phyloP scores from a whole-genome alignment of 2,888 invertebrate genomes.

The Atherix ibis region DNA sequence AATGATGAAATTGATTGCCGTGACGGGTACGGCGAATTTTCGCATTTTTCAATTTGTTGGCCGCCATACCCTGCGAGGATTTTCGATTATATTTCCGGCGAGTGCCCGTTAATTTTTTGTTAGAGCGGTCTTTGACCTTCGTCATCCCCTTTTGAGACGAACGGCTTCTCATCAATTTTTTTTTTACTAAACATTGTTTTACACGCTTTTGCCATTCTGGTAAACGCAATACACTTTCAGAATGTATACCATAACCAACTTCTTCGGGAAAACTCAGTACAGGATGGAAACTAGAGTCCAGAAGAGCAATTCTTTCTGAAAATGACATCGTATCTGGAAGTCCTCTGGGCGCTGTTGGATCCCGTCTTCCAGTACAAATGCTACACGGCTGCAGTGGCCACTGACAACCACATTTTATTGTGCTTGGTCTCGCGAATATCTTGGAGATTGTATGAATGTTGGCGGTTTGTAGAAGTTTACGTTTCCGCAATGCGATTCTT shows the following conservation, averaged over 20 bases:
- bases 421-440: slow-evolving; percentile 62
- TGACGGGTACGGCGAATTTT: slow-evolving; percentile 12
- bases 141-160: slow-evolving; percentile 27
- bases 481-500: slow-evolving; percentile 48
- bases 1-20: no score
- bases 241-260: slow-evolving; percentile 43
- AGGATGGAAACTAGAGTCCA: slow-evolving; percentile 73
- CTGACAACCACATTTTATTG: slow-evolving; percentile 58
- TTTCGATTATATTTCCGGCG: slow-evolving; percentile 13
- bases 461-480: slow-evolving; percentile 57
- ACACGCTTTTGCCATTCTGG: slow-evolving; percentile 58
- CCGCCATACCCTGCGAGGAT: slow-evolving; percentile 15
- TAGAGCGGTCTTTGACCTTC: slow-evolving; percentile 22
- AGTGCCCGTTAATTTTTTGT: slow-evolving; percentile 8
- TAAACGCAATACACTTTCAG: slow-evolving; percentile 56
- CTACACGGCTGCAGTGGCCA: slow-evolving; percentile 54
- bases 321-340: slow-evolving; percentile 47
- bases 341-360: slow-evolving; percentile 47
- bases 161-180: slow-evolving; percentile 39
- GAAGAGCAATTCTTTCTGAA: slow-evolving; percentile 51
- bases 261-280: slow-evolving; percentile 73
- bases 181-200: slow-evolving; percentile 25
- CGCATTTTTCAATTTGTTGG: slow-evolving; percentile 21
- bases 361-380: slow-evolving; percentile 68
- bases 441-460: slow-evolving; percentile 65